Evolutionary conservation across 2,888 invertebrate genomes (phyloP).

Genomic region (Drosophila nigricruria): DNA sequence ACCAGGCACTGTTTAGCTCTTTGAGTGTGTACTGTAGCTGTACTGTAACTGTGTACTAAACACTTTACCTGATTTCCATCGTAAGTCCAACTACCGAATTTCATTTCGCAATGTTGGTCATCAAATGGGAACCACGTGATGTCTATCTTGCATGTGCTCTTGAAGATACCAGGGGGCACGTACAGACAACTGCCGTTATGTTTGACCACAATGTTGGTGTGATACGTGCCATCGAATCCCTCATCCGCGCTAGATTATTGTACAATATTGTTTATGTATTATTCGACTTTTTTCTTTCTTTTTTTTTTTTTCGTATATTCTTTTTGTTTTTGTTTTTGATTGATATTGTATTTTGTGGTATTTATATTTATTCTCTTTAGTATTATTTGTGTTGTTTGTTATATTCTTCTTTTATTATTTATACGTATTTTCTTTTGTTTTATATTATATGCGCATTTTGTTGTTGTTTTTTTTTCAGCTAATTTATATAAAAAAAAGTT

Average conservation of each 20-base stretch:
- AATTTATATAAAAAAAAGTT: constrained; percentile 29
- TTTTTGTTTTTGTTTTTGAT: constrained; percentile 9
- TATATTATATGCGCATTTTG: constrained; percentile 64
- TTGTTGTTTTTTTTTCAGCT: constrained; percentile 43
- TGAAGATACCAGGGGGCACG: constrained; percentile 99
- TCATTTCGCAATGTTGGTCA: constrained; percentile 99
- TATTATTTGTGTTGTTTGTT: constrained; percentile 18
- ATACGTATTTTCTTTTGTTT: constrained; percentile 34
- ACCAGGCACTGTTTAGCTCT: constrained; percentile 43
- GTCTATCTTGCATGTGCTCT: constrained; percentile 99
- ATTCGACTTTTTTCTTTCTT: constrained; percentile 48
- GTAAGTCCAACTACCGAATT: constrained; percentile 99
- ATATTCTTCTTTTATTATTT: constrained; percentile 30
- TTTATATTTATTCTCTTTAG: background rate
- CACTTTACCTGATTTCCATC: constrained; percentile 96
- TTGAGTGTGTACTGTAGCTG: constrained; percentile 35
- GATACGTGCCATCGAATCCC: constrained; percentile 99
- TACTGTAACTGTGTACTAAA: constrained; percentile 60
- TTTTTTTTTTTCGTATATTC: constrained; percentile 9
- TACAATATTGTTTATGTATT: constrained; percentile 75
- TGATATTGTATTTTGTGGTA: constrained; percentile 37
- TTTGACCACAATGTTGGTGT: constrained; percentile 99
- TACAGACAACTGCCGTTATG: constrained; percentile 99
- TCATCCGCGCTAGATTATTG: constrained; percentile 96
- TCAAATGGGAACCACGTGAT: constrained; percentile 99